Percentiles rank a stretch among this genome's conserved stretches.
These are phyloP conservation scores for Aphelenchoides bicaudatus DNA, from an alignment of 2,888 invertebrate species.

Conservation along the genomic window DNA sequence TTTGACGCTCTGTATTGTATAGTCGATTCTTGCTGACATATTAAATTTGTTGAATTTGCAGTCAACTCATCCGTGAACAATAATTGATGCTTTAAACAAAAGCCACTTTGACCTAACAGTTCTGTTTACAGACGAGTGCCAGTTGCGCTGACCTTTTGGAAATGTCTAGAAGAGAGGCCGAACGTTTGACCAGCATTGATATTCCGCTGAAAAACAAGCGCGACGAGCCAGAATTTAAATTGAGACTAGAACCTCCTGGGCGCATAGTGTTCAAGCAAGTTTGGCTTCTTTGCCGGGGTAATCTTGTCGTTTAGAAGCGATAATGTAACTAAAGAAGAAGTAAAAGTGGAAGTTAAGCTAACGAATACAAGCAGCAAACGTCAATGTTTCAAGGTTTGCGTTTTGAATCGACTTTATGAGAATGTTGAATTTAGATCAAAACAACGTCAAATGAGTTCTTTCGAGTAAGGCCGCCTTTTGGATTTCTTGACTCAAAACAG, in stretches of 20 bases:
- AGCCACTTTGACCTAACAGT: too few species aligned
- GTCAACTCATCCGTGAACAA: too few species aligned
- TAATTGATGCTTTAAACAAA: too few species aligned
- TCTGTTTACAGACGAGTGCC: not conserved
- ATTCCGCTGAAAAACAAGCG: conserved; percentile 32
- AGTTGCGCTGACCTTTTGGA: too few species aligned
- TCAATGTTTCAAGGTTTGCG: conserved; percentile 39
- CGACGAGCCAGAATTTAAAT: conserved; percentile 32
- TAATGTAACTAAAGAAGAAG: conserved; percentile 7
- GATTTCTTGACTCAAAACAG: conserved; percentile 28
- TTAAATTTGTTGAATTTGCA: too few species aligned
- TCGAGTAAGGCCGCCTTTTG: conserved; percentile 46
- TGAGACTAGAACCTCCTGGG: conserved; percentile 29
- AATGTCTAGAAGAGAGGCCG: too few species aligned
- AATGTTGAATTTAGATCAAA: conserved; percentile 32
- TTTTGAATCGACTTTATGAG: not conserved
- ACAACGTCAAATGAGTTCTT: conserved; percentile 49
- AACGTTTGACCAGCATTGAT: not conserved
- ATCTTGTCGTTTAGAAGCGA: too few species aligned
- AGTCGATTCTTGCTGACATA: too few species aligned
- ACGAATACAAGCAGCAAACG: conserved; percentile 40
- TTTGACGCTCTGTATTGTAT: too few species aligned
- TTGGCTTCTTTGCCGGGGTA: too few species aligned
- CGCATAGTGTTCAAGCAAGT: conserved; percentile 28
- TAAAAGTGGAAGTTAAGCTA: conserved; percentile 28